These are phyloP conservation scores for Uromys caudimaculatus DNA, from an alignment of 2,797 vertebrate species.

Conservation along the genomic window DNA sequence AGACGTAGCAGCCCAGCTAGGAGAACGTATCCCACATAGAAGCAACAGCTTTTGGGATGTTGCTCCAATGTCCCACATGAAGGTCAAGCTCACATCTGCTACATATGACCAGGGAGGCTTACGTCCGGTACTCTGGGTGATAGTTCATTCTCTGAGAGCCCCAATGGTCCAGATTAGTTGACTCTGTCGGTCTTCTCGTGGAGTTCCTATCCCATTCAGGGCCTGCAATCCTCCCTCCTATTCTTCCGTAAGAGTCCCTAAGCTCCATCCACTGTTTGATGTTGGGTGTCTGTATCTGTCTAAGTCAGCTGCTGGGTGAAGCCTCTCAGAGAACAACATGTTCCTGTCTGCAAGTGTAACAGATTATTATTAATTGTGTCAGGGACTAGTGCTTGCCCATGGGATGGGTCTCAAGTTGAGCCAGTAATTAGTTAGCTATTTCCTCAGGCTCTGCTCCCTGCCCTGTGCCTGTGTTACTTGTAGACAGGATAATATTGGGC, in stretches of 20 bases:
- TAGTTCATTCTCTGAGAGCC: background rate
- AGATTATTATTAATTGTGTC: background rate
- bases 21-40: too few relatives aligned
- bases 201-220: background rate
- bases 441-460: background rate
- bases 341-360: background rate
- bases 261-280: background rate
- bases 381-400: background rate
- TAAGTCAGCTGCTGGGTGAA: background rate
- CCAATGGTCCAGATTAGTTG: background rate
- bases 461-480: background rate
- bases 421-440: background rate
- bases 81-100: too few relatives aligned
- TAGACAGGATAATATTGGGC: background rate
- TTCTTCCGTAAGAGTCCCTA: background rate
- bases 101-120: too few relatives aligned
- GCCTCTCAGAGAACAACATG: background rate
- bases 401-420: background rate
- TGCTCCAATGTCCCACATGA: too few relatives aligned
- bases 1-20: too few relatives aligned
- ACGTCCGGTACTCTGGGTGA: too few relatives aligned
- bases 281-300: background rate
- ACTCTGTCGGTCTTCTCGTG: background rate
- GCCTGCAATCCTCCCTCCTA: background rate
- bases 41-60: too few relatives aligned